Evolutionary conservation across 2,113 vertebrate genomes (phyloP).

Genomic region (Crotalus helleri): DNA sequence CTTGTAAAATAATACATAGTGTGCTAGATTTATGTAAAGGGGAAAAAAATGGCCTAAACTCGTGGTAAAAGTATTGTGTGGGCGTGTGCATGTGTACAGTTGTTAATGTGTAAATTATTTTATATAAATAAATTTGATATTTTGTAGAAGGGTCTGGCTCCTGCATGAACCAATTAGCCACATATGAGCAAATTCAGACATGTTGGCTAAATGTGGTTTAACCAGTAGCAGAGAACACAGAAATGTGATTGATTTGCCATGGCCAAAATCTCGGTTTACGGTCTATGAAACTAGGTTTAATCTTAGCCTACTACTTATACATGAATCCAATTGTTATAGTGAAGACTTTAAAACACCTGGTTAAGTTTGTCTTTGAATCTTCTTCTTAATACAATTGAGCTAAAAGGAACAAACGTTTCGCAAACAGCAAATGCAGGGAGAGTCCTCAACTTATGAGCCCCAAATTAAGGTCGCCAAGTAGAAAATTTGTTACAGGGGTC

Average conservation of each 20-base stretch:
- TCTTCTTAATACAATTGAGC: neutral
- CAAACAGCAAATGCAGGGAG: neutral
- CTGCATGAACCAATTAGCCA: neutral
- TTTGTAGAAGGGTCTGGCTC: constrained; percentile 75
- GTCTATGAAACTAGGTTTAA: neutral
- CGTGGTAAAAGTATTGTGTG: constrained; percentile 86
- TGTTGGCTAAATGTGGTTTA: neutral
- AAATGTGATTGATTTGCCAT: neutral
- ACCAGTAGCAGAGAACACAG: neutral
- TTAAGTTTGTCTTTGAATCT: neutral
- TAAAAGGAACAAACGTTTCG: neutral
- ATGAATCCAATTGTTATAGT: neutral
- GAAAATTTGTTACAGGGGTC: neutral
- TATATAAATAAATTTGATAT: constrained; percentile 96
- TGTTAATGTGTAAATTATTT: constrained; percentile 80
- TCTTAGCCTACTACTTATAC: neutral
- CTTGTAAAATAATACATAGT: constrained; percentile 75
- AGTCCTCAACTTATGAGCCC: neutral
- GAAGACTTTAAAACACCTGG: neutral
- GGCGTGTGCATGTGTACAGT: constrained; percentile 90
- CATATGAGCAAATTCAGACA: neutral
- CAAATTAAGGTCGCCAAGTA: neutral
- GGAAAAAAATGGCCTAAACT: constrained; percentile 75
- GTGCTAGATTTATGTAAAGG: constrained; percentile 82
- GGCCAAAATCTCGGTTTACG: neutral